Conservation (phyloP, 1,140 invertebrate genomes). For the Papilio polyxenes region DNA sequence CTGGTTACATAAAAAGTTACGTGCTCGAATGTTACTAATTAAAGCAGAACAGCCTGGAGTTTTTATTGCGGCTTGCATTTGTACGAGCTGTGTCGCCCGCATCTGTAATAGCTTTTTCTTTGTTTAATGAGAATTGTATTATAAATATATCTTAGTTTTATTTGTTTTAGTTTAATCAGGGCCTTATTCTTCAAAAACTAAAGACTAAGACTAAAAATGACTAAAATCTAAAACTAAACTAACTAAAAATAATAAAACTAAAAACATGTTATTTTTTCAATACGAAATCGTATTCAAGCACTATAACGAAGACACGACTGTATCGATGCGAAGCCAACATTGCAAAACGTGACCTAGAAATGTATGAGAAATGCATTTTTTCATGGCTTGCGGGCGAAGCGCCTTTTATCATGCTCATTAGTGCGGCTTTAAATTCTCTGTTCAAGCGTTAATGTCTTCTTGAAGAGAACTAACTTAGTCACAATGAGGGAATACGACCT, state of each 20-base stretch:
- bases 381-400: conserved; percentile 15
- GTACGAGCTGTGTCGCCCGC: background rate
- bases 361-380: conserved; percentile 29
- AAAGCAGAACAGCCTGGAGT: background rate
- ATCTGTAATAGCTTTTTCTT: background rate
- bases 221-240: background rate
- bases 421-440: conserved; percentile 30
- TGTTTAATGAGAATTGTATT: background rate
- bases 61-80: background rate
- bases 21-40: background rate
- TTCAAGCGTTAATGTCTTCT: conserved; percentile 33
- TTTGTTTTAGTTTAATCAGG: background rate
- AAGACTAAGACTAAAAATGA: too few species aligned
- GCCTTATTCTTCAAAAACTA: background rate
- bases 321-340: background rate
- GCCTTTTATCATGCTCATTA: conserved; percentile 34
- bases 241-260: background rate
- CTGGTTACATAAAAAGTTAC: background rate
- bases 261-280: background rate
- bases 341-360: conserved; percentile 33
- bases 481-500: background rate
- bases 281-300: background rate
- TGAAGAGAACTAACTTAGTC: conserved; percentile 18
- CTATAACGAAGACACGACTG: background rate
- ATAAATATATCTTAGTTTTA: background rate